Evolutionary conservation across 2,888 invertebrate genomes (phyloP).

Genomic region (Cephus sareptanus): DNA sequence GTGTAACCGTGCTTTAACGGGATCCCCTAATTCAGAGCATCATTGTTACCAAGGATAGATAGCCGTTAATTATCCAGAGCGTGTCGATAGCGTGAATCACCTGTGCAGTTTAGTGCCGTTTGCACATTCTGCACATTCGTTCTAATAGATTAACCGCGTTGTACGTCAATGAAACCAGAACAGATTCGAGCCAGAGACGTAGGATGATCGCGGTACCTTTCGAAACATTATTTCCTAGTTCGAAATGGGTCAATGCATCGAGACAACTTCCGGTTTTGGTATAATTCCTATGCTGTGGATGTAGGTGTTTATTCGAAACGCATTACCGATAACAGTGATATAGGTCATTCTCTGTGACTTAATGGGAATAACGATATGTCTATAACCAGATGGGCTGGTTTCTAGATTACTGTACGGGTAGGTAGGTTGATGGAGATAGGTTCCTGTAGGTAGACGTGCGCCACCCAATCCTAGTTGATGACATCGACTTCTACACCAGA

Average conservation of each 20-base stretch:
- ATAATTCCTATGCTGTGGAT: not conserved
- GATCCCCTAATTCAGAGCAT: constrained; percentile 32
- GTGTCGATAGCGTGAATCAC: constrained; percentile 29
- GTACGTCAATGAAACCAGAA: not conserved
- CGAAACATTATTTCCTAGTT: not conserved
- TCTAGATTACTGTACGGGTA: not conserved
- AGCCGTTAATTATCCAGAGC: constrained; percentile 35
- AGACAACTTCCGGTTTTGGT: not conserved
- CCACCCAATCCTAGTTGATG: not conserved
- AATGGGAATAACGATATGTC: not conserved
- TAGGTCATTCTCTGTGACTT: not conserved
- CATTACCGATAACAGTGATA: not conserved
- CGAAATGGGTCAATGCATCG: not conserved
- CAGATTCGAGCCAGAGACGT: not conserved
- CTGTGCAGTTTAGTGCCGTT: constrained; percentile 27
- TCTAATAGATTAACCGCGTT: not conserved
- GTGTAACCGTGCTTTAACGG: constrained; percentile 13
- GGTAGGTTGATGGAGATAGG: not conserved
- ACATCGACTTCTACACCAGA: not conserved
- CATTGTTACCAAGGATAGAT: constrained; percentile 37
- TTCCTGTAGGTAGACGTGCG: not conserved
- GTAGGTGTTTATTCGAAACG: not conserved
- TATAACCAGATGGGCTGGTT: not conserved
- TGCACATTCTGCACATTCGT: constrained; percentile 7
- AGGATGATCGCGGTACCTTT: not conserved